Evolutionary conservation across 1,140 invertebrate species (phyloP).

Genomic region (Pogonomyrmex californicus): DNA sequence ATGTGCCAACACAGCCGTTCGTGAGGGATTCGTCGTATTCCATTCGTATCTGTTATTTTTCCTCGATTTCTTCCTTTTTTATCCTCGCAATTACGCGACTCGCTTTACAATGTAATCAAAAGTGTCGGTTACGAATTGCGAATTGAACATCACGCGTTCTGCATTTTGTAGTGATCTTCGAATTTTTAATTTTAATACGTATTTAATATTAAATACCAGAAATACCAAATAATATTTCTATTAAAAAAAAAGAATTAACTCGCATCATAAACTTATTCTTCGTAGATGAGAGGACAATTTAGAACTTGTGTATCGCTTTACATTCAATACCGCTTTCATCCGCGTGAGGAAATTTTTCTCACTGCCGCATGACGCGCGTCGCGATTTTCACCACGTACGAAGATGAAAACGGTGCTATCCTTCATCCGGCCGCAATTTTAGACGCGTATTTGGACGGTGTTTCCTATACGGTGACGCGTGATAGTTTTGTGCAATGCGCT

Average conservation of each 20-base stretch:
- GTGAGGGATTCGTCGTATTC: conserved; percentile 3
- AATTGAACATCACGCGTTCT: neutral
- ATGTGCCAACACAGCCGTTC: conserved; percentile 22
- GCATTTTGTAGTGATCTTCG: neutral
- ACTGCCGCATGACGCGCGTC: conserved; percentile 34
- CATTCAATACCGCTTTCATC: conserved; percentile 57
- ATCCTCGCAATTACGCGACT: neutral
- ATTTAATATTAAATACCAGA: neutral
- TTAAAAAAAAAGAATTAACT: neutral
- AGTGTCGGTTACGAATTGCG: neutral
- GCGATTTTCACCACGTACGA: conserved; percentile 40
- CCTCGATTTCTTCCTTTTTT: neutral
- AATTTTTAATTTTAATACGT: neutral
- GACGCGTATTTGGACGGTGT: conserved; percentile 4
- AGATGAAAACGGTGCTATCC: conserved; percentile 55
- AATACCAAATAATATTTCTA: neutral
- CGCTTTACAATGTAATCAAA: neutral
- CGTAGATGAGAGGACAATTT: neutral
- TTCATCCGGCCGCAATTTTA: conserved; percentile 57
- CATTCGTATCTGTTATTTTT: conserved; percentile 24
- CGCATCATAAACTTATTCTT: neutral
- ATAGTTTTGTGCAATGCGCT: conserved; percentile 6
- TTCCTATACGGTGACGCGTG: neutral
- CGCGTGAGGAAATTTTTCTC: conserved; percentile 62
- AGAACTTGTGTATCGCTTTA: neutral